Percentiles rank a stretch among this genome's conserved stretches.
phyloP scores from a whole-genome alignment of 2,797 vertebrate species.

The Enteromius argenteus region DNA sequence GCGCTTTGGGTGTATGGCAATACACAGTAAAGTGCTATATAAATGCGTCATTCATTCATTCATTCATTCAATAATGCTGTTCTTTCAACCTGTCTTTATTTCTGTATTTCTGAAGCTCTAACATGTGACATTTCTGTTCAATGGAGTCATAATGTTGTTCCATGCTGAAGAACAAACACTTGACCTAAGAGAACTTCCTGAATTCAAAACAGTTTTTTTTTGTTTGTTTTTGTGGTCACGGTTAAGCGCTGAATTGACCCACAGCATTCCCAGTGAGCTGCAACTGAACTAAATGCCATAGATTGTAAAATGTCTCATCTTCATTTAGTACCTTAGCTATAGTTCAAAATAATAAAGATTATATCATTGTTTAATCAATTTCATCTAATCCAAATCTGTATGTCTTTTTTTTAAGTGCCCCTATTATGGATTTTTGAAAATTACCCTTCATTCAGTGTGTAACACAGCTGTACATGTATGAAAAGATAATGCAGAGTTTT shows the following conservation, averaged over 20 bases:
- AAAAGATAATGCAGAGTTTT: too few relatives aligned
- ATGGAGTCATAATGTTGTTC: background rate
- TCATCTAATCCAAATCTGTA: background rate
- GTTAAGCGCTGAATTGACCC: slow-evolving; percentile 14
- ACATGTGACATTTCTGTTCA: slow-evolving; percentile 31
- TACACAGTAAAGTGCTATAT: too few relatives aligned
- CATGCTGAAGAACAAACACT: background rate
- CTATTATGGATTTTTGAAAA: too few relatives aligned
- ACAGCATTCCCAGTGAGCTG: too few relatives aligned
- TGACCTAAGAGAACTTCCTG: background rate
- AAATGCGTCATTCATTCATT: too few relatives aligned
- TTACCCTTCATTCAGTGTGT: too few relatives aligned
- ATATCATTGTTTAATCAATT: background rate
- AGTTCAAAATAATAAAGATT: background rate
- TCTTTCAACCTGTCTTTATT: slow-evolving; percentile 1
- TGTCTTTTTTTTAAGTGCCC: background rate
- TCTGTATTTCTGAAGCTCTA: background rate
- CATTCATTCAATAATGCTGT: background rate
- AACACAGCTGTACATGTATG: too few relatives aligned
- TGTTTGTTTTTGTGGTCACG: background rate
- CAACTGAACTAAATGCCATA: background rate
- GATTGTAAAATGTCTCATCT: background rate
- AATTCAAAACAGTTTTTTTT: slow-evolving; percentile 16
- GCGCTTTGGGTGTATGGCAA: too few relatives aligned
- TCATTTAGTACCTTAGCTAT: background rate